Conservation (phyloP, 2,797 vertebrate genomes). For the Ibycter americanus region DNA sequence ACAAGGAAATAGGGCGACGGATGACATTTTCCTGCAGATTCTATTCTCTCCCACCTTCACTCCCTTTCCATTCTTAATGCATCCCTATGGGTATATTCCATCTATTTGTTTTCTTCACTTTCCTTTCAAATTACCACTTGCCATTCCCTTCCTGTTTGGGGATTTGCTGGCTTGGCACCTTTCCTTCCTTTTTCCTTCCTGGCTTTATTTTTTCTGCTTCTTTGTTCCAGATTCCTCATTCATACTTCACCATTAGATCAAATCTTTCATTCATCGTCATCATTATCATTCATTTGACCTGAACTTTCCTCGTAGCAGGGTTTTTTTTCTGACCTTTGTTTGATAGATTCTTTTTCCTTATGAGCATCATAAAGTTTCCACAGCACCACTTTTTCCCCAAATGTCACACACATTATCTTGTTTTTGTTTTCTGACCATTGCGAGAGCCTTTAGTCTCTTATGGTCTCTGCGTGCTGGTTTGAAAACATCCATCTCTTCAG, state of each 20-base stretch:
- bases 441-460: neutral
- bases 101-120: neutral
- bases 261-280: constrained; percentile 1
- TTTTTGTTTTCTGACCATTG: neutral
- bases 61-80: neutral
- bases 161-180: neutral
- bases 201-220: neutral
- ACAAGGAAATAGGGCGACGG: neutral
- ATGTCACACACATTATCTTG: neutral
- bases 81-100: neutral
- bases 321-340: constrained; percentile 19
- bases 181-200: neutral
- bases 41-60: neutral
- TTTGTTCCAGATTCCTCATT: neutral
- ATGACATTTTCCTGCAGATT: neutral
- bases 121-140: neutral
- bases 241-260: neutral
- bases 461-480: neutral
- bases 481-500: neutral
- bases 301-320: neutral
- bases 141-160: neutral
- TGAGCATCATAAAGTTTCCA: neutral
- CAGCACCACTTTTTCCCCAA: neutral
- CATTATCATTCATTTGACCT: constrained; percentile 5
- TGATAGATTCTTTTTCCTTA: constrained; percentile 28